These are phyloP conservation scores for Takifugu rubripes DNA, from an alignment of 2,797 vertebrate species.

Conservation along the genomic window DNA sequence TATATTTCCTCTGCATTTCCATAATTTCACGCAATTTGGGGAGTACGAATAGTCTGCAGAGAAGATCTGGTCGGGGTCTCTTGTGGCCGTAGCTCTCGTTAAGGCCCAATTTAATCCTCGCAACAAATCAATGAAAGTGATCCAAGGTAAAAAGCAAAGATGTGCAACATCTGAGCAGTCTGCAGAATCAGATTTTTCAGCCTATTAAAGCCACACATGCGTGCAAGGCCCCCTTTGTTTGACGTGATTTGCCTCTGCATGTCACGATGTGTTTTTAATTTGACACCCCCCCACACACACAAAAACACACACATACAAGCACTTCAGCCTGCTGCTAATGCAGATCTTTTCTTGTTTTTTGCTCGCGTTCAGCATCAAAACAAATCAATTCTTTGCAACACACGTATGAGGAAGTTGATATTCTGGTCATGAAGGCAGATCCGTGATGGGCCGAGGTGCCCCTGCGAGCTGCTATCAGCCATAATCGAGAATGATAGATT, in stretches of 20 bases:
- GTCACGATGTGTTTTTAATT: conserved; percentile 17
- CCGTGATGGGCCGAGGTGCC: not conserved
- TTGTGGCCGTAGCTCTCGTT: conserved; percentile 11
- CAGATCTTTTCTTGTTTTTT: conserved; percentile 26
- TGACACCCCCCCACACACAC: not conserved
- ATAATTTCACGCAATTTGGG: no score
- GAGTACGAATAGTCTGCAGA: no score
- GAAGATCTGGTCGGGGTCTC: no score
- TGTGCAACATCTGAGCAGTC: conserved; percentile 15
- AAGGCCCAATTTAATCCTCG: conserved; percentile 27
- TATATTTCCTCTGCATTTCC: no score
- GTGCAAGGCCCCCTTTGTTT: conserved; percentile 5
- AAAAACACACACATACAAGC: not conserved
- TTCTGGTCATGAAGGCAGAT: conserved; percentile 13
- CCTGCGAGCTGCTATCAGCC: not conserved
- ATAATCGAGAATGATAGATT: not conserved
- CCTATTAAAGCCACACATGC: not conserved
- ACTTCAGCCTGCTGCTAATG: conserved; percentile 16
- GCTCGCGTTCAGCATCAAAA: conserved; percentile 14
- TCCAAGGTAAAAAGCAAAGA: conserved; percentile 15
- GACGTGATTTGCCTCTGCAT: conserved; percentile 17
- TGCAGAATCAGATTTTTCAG: not conserved
- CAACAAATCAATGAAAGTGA: conserved; percentile 31
- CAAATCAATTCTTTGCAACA: conserved; percentile 21
- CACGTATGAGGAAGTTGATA: conserved; percentile 14